Evolutionary conservation across 35 echinoderm and acorn worm species (phyloP).

Genomic region (Ptychodera flava): DNA sequence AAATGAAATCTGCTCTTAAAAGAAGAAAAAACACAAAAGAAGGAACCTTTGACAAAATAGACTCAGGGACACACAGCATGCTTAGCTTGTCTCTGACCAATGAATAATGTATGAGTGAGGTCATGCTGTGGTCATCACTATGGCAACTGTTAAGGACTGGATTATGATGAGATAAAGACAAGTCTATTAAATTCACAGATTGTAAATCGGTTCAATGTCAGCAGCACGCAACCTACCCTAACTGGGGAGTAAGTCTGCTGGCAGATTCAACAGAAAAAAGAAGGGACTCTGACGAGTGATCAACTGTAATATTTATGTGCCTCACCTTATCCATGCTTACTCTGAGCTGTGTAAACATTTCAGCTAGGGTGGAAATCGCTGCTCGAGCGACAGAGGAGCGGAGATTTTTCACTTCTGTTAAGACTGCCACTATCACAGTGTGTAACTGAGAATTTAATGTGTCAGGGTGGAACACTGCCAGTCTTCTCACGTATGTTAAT

Average conservation of each 20-base stretch:
- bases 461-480: conserved; percentile 58
- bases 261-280: too few relatives aligned
- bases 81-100: too few relatives aligned
- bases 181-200: background rate
- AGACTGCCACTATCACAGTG: conserved; percentile 75
- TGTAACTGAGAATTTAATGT: conserved; percentile 62
- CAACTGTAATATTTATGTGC: too few relatives aligned
- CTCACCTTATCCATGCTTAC: conserved; percentile 80
- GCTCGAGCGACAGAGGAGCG: conserved; percentile 58
- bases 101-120: background rate
- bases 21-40: too few relatives aligned
- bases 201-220: too few relatives aligned
- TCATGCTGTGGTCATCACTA: background rate
- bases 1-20: too few relatives aligned
- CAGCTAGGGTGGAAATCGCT: conserved; percentile 61
- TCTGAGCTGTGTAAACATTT: conserved; percentile 71
- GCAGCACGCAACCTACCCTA: too few relatives aligned
- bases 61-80: too few relatives aligned
- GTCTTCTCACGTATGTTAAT: conserved; percentile 49
- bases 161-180: background rate
- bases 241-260: too few relatives aligned
- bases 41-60: too few relatives aligned
- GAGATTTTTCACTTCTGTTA: conserved; percentile 90
- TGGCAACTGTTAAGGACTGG: background rate
- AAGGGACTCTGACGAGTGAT: too few relatives aligned